Base-by-base conservation (phyloP, 2,797 vertebrate species). In the Fistularia commersonii region DNA sequence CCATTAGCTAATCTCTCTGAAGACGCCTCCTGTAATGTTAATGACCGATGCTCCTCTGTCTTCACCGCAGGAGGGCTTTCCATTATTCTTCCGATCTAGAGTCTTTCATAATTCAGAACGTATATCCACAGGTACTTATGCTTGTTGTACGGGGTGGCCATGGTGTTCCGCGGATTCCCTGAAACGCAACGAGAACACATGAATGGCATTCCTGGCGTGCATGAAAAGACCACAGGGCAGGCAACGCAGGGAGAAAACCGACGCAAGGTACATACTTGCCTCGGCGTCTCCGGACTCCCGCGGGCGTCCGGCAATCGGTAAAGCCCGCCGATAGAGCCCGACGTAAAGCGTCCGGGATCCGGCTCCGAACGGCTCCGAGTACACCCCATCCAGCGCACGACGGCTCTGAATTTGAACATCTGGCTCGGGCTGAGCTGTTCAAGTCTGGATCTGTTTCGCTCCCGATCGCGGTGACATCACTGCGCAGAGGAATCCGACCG, bases 401-500 rank as follows among this genome's bases (percentile, higher is more conserved):
- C 41, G 60, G 56, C 70, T 73, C 61, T 54, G 71, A 83, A 78
- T 75, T 61, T 80, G 77, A 86, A 88, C 88, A 91, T 88, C 89
- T 90, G 88, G 78, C 87, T 74, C 59, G 61, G 78, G 47, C 63
- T 54, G 54, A 34, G 68, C 76, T 48, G 53, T 86, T 91, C 89
- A 87, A 81, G 90, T 90, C 90, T 89, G 89, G 88, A 91, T 91
- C 76, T 87, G 90, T 89, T 87, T 85, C 76, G 79, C 77, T 69
- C 80, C 81, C 60, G 52, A 58, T 66, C 42, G 55, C n/a, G 40
- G 77, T 91, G 90, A 91, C 88, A 84, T 91, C 87, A 90, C 79
- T 36, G 50, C 72, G 46, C 65, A 49, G 69, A 87, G 87, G 90
- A 92, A 91, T 91, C 88, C 36, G 52, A 70, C 70, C 59, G 69